Evolutionary conservation across 2,888 invertebrate genomes (phyloP).

Genomic region (Harmothoe impar): DNA sequence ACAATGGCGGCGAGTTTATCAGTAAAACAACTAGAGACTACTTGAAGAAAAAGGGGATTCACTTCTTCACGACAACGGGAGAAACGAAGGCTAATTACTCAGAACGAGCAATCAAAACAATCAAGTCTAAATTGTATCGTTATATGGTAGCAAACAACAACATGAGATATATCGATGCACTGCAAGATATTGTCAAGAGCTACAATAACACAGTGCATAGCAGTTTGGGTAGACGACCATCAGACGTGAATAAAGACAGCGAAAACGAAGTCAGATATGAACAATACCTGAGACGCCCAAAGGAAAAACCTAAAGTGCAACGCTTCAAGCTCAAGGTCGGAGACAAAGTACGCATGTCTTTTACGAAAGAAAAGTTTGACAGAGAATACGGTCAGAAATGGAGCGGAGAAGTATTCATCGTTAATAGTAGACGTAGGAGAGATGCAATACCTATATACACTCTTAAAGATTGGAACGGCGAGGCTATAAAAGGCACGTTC

Average conservation of each 20-base stretch:
- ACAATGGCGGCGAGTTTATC: neutral
- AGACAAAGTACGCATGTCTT: neutral
- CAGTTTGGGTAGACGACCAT: too few species aligned
- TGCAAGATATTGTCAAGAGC: too few species aligned
- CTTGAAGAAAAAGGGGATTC: constrained; percentile 10
- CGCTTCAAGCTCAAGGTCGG: neutral
- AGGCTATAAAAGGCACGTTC: too few species aligned
- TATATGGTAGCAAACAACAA: constrained; percentile 5
- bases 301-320: neutral
- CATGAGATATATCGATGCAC: constrained; percentile 18
- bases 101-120: constrained; percentile 37
- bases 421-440: neutral
- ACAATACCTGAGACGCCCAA: neutral
- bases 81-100: constrained; percentile 43
- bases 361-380: neutral
- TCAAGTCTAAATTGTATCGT: constrained; percentile 40
- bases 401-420: neutral
- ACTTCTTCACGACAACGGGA: neutral
- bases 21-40: neutral
- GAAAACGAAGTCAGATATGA: neutral
- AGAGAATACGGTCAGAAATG: neutral
- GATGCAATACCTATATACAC: neutral
- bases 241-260: neutral
- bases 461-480: constrained; percentile 7
- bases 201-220: too few species aligned